phyloP scores from a whole-genome alignment of 2,113 vertebrate species.

The Riparia riparia region DNA sequence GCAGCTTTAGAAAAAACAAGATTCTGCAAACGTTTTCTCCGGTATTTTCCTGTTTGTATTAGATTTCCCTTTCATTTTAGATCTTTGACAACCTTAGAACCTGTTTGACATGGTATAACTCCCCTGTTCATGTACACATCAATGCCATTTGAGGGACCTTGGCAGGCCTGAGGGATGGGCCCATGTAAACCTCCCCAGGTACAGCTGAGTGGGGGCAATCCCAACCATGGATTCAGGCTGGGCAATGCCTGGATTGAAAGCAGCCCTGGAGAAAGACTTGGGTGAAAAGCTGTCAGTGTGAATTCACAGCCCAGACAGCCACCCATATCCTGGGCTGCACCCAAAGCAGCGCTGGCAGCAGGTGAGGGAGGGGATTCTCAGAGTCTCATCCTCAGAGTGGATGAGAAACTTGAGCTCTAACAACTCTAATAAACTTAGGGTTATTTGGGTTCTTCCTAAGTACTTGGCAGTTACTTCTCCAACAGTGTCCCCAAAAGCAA shows the following conservation, averaged over 20 bases:
- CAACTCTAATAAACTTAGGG: neutral
- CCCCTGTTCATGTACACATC: neutral
- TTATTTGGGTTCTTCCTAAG: neutral
- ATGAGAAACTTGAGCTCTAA: neutral
- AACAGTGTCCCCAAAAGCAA: neutral
- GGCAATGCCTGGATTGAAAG: neutral
- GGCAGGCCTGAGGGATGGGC: neutral
- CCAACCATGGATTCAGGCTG: neutral
- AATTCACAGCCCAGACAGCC: neutral
- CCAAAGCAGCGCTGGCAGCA: neutral
- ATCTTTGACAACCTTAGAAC: neutral
- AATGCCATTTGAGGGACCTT: neutral
- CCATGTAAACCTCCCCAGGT: neutral
- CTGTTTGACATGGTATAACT: neutral
- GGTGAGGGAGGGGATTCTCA: neutral
- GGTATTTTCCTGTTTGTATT: neutral
- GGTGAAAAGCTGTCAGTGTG: neutral
- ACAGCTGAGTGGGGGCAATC: neutral
- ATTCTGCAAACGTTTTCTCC: neutral
- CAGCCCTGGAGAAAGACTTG: neutral
- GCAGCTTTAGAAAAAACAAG: neutral
- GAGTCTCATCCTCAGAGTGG: neutral
- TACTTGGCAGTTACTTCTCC: neutral
- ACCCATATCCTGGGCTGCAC: neutral
- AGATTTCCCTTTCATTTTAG: neutral